Evolutionary conservation across 2,888 invertebrate species (phyloP), one percentile per base, ranked within the genome.

Genomic region (Aquatica leii): DNA sequence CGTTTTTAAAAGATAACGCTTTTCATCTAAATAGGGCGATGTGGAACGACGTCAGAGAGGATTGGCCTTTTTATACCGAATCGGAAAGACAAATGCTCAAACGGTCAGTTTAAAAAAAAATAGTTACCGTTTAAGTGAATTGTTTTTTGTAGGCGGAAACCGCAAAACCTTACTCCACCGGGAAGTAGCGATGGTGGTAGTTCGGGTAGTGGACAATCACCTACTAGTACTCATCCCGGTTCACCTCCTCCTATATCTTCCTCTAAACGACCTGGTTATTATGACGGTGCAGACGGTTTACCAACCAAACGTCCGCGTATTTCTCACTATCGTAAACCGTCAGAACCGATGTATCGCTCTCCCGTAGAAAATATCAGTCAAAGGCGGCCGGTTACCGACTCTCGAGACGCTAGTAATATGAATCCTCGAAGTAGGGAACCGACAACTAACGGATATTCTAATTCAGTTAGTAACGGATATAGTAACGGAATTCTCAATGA

Each of bases 31-130:
- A 91, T 75, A 90, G 93, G 77, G 90, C 91, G 78, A 86, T 93
- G 77, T 97, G 95, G 94, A 93, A 92, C 80, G 97, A 97, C 80
- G 94, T 96, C 70, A 91, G 94, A 75, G 93, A 93, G 78, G 93
- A 94, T 79, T 97, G 97, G 97, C 94, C 94, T 66, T 96, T 92
- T 84, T 97, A 95, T 80, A 88, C 91, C 15, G 95, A 96, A 75
- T 92, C 93, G 78, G 97, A 97, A 81, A 88, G 88, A 81, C 90
- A 93, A 78, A 88, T 92, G 82, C 86, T 97, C 78, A 95, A 94
- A 86, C 89, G 93, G 92, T 91, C 72, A 67, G 70, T 68, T 34
- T 31, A 24, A 6, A 43, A 14, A 24, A 34, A 12, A 17, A 21
- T 34, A 20, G 24, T 40, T 35, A 35, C 17, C 11, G 24, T 46